Evolutionary conservation across 2,888 invertebrate genomes (phyloP).

Genomic region (Brachyptera putata): DNA sequence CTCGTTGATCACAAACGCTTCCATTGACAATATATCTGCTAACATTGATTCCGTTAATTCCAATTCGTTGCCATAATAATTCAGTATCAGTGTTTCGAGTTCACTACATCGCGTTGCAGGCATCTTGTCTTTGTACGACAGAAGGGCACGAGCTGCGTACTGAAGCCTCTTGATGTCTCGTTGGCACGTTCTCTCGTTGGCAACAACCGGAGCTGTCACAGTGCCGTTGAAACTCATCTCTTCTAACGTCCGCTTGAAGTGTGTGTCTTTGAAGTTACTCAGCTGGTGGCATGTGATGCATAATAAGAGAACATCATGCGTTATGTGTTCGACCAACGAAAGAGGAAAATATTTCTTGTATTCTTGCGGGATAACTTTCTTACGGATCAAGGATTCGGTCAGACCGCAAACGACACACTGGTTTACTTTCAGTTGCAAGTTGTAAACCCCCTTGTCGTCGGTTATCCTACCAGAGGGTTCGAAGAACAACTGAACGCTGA

Average conservation of each 20-base stretch:
- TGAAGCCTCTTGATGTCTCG: too few species aligned
- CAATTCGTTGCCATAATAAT: slow-evolving; percentile 50
- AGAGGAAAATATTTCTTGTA: slow-evolving; percentile 74
- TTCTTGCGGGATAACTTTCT: slow-evolving; percentile 78
- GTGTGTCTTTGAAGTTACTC: slow-evolving; percentile 61
- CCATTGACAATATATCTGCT: slow-evolving; percentile 45
- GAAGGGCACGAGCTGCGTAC: slow-evolving; percentile 55
- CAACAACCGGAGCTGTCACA: slow-evolving; percentile 28
- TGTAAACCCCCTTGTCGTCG: slow-evolving; percentile 67
- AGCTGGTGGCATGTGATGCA: slow-evolving; percentile 67
- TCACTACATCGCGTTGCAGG: slow-evolving; percentile 50
- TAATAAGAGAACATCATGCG: slow-evolving; percentile 72
- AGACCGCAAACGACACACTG: slow-evolving; percentile 75
- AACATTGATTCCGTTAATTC: slow-evolving; percentile 42
- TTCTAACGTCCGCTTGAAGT: slow-evolving; percentile 56
- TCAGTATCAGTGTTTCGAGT: slow-evolving; percentile 49
- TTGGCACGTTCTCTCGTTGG: slow-evolving; percentile 44
- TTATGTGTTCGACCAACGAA: slow-evolving; percentile 73
- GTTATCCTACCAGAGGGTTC: slow-evolving; percentile 72
- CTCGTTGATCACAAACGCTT: slow-evolving; percentile 42
- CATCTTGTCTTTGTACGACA: slow-evolving; percentile 48
- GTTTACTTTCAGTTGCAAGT: slow-evolving; percentile 66
- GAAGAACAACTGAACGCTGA: slow-evolving; percentile 67
- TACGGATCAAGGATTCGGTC: slow-evolving; percentile 62
- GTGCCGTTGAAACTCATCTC: slow-evolving; percentile 34